Base-by-base conservation (phyloP, 2,113 vertebrate genomes). In the Myiopsitta monachus region DNA sequence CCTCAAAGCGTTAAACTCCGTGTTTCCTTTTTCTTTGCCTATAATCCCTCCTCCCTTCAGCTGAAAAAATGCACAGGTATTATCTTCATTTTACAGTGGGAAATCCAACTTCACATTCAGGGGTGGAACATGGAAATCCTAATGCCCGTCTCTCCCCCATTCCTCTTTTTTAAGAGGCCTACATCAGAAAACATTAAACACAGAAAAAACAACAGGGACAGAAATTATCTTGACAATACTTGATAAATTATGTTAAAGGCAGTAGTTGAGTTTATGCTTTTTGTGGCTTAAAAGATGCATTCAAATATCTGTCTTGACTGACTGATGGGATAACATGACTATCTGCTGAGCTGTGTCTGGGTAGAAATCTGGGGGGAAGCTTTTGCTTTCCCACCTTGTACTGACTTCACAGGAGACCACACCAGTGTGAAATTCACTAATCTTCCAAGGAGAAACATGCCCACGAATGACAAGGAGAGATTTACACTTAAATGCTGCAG, bases 401-500 rank as follows among this genome's bases (percentile, higher is more conserved):
- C 44, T 55, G 76, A 17, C 55, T 64, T 44, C 63, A 31, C 31
- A 70, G 28, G 62, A 52, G n/a, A 18, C 44, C 52, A 67, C 59
- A 77, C 15, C 52, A 31, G 36, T 14, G 44, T 63, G 86, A 73
- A 78, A 82, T 62, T 67, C 82, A 57, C 72, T 63, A n/a, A 16
- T 39, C 0, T 49, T 54, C 87, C 30, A 4, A 33, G 88, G 68
- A 92, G 69, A 87, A 59, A 33, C 1, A 3, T 89, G 86, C 88
- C 87, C 95, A 93, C 87, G 62, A 51, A 84, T 5, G 19, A 80
- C 76, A 88, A 44, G 76, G 77, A 90, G 80, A 84, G 73, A 82
- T 96, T 93, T 87, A 83, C 83, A 88, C 88, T 92, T 46, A 43
- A 63, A 55, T 52, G 83, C 83, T 87, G 88, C 61, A 28, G 46